phyloP scores from a whole-genome alignment of 2,113 vertebrate genomes.

The Pica pica region DNA sequence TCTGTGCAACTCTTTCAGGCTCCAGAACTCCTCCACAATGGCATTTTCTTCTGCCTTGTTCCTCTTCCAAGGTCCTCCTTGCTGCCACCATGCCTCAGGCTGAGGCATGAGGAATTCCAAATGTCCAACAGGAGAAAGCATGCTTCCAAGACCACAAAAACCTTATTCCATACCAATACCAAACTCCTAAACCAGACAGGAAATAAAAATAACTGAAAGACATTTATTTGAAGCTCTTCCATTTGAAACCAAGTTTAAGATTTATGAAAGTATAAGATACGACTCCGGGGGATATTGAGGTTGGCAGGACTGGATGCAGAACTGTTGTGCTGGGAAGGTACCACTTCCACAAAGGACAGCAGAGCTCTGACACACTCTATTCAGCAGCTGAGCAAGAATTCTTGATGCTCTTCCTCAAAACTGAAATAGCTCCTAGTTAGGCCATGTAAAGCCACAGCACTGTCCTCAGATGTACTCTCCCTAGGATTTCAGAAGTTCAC shows the following conservation, averaged over 20 bases:
- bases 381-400: background rate
- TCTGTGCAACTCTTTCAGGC: background rate
- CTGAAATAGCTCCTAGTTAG: background rate
- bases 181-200: background rate
- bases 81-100: background rate
- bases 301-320: background rate
- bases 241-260: background rate
- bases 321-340: background rate
- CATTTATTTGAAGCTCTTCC: background rate
- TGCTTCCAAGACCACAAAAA: background rate
- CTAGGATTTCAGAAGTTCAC: background rate
- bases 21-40: background rate
- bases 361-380: background rate
- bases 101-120: background rate
- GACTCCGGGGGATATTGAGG: rapidly evolving
- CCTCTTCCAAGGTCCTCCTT: background rate
- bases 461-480: background rate
- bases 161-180: background rate
- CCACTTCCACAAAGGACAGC: background rate
- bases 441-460: background rate
- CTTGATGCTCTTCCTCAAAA: background rate
- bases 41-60: background rate
- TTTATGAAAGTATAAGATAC: background rate
- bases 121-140: background rate
- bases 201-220: background rate